Conservation (phyloP, 2,797 vertebrate species). For the Aplochiton taeniatus region DNA sequence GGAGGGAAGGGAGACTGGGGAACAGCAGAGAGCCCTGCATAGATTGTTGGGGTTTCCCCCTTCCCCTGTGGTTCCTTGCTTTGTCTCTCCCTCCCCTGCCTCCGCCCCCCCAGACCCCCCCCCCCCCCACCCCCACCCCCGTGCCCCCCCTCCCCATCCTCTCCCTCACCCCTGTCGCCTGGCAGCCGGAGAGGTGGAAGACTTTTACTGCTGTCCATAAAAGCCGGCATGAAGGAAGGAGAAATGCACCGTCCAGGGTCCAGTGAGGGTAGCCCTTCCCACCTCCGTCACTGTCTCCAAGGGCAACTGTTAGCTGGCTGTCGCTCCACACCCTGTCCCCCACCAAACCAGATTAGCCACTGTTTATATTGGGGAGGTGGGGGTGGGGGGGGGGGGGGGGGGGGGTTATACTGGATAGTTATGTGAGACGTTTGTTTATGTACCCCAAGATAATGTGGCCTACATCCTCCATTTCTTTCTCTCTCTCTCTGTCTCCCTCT, state of each 20-base stretch:
- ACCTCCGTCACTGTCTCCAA: constrained; percentile 35
- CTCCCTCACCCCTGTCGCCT: constrained; percentile 46
- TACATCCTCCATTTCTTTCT: constrained; percentile 35
- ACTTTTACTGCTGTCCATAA: constrained; percentile 56
- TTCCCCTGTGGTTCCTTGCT: constrained; percentile 31
- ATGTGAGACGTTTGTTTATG: constrained; percentile 61
- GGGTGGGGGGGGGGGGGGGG: too few species aligned
- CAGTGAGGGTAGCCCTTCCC: constrained; percentile 20
- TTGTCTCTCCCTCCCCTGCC: constrained; percentile 12
- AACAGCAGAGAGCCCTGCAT: constrained; percentile 35
- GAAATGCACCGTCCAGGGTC: constrained; percentile 42
- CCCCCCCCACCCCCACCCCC: constrained; percentile 19
- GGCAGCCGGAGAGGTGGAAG: constrained; percentile 42
- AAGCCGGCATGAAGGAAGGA: constrained; percentile 57
- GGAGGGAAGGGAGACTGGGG: background rate
- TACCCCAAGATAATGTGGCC: constrained; percentile 49
- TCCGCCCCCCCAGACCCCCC: constrained; percentile 18
- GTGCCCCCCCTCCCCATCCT: constrained; percentile 32
- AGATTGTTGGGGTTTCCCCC: constrained; percentile 56
- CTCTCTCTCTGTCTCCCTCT: too few species aligned
- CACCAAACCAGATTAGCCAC: constrained; percentile 48
- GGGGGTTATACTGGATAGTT: constrained; percentile 47
- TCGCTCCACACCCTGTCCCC: constrained; percentile 19
- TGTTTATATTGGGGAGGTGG: constrained; percentile 52
- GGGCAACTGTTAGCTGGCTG: constrained; percentile 32